Evolutionary conservation across 2,113 vertebrate species (phyloP), one percentile per base, ranked within the genome.

Genomic region (Poeciliopsis occidentalis): DNA sequence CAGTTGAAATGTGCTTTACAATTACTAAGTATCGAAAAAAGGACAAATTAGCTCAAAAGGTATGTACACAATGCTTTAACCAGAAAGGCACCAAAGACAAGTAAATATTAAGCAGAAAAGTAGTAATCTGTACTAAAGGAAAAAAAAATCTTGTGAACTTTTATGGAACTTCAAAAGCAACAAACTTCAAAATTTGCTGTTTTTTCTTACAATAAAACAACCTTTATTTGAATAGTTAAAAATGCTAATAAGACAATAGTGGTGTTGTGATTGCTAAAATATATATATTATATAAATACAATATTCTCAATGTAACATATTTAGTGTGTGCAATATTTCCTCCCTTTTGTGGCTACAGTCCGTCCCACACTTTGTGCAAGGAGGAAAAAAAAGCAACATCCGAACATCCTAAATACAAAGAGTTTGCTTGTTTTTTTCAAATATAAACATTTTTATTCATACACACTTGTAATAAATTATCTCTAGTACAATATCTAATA

Each of bases 231-330:
- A 90, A 87, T 81, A 78, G 79, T 89, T 90, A 92, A 89, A 41
- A 93, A 91, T 67, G 73, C 85, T 81, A 88, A 88, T 94, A 92
- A 92, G 93, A 94, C 93, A 93, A 94, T 92, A 94, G 93, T 94
- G 94, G 93, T 94, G 90, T 83, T 87, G 89, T 88, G 84, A 90
- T 81, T 83, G 66, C 92, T 94, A 93, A 94, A 94, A 94, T 80
- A 80, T 93, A 80, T 93, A 94, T 94, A 91, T 93, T 92, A 94
- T 86, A 92, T 93, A 95, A 94, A 94, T 92, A 94, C 77, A 87
- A 91, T 83, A 80, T 82, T 87, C 75, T 85, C 82, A 87, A 81
- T 70, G 75, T 71, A 85, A 76, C 84, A 91, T 86, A 72, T 67
- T 79, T 73, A 73, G 60, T 44, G 68, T 84, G 69, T 82, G 76